phyloP scores from a whole-genome alignment of 1,140 invertebrate genomes.

The Zaprionus inermis region DNA sequence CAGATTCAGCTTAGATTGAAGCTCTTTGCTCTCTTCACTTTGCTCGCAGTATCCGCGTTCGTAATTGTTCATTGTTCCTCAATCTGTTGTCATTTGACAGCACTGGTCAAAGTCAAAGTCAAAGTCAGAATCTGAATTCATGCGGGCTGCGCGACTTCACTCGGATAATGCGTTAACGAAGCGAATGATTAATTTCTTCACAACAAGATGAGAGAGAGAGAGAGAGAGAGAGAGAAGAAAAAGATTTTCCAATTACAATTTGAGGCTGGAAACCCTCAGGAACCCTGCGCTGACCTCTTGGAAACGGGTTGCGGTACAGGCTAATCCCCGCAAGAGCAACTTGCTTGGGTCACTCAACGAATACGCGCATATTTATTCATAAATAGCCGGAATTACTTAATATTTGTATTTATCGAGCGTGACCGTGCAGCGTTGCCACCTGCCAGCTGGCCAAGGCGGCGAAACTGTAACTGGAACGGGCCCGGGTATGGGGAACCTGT shows the following conservation, averaged over 20 bases:
- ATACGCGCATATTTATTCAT: constrained; percentile 37
- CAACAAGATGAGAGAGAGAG: neutral
- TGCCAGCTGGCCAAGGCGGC: constrained; percentile 47
- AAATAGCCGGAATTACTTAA: constrained; percentile 65
- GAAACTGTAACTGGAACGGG: neutral
- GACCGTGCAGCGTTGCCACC: constrained; percentile 37
- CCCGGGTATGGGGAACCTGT: constrained; percentile 2
- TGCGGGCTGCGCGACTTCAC: constrained; percentile 46
- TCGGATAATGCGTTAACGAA: constrained; percentile 68
- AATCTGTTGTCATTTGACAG: constrained; percentile 4
- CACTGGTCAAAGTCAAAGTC: constrained; percentile 9
- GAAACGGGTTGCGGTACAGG: neutral
- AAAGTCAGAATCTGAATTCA: constrained; percentile 28
- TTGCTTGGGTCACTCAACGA: constrained; percentile 26
- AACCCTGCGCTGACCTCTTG: constrained; percentile 2
- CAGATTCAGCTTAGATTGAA: neutral
- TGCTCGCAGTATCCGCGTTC: neutral
- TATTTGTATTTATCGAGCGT: constrained; percentile 71
- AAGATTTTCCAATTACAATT: constrained; percentile 64
- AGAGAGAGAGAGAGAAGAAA: neutral
- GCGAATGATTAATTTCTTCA: constrained; percentile 67
- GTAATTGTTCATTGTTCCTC: constrained; percentile 9
- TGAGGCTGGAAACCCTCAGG: constrained; percentile 26
- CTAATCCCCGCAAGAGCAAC: neutral
- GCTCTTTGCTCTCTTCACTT: neutral